Evolutionary conservation across 2,888 invertebrate genomes (phyloP).

Genomic region (Himalopsyche anomala): DNA sequence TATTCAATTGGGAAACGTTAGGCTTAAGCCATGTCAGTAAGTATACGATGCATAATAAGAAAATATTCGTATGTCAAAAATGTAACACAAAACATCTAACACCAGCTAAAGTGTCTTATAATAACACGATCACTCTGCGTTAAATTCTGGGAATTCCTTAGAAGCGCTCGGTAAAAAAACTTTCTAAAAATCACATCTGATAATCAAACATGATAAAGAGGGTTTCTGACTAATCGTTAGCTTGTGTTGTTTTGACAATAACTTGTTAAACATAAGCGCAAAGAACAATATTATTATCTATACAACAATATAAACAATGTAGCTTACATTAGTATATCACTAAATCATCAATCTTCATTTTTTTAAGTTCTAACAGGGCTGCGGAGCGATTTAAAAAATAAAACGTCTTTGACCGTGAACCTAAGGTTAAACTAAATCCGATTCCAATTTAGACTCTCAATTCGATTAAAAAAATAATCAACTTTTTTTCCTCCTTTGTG

Average conservation of each 20-base stretch:
- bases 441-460: too few species aligned
- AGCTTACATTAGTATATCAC: too few species aligned
- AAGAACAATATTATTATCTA: not conserved
- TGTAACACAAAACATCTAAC: constrained; percentile 12
- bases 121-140: not conserved
- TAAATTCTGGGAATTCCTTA: not conserved
- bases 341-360: too few species aligned
- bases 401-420: too few species aligned
- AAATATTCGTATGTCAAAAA: constrained; percentile 16
- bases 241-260: constrained; percentile 16
- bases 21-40: not conserved
- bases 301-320: too few species aligned
- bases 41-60: not conserved
- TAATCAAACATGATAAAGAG: constrained; percentile 11
- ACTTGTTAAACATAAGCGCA: not conserved
- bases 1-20: too few species aligned
- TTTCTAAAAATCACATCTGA: constrained; percentile 30
- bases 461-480: too few species aligned
- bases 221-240: constrained; percentile 1
- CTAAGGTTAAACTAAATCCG: too few species aligned
- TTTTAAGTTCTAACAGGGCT: too few species aligned
- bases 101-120: not conserved
- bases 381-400: too few species aligned
- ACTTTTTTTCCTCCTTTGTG: too few species aligned
- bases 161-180: not conserved